Percentiles rank a stretch among this genome's conserved stretches.
Conservation (phyloP, 1,140 invertebrate genomes). For the Cherax quadricarinatus region DNA sequence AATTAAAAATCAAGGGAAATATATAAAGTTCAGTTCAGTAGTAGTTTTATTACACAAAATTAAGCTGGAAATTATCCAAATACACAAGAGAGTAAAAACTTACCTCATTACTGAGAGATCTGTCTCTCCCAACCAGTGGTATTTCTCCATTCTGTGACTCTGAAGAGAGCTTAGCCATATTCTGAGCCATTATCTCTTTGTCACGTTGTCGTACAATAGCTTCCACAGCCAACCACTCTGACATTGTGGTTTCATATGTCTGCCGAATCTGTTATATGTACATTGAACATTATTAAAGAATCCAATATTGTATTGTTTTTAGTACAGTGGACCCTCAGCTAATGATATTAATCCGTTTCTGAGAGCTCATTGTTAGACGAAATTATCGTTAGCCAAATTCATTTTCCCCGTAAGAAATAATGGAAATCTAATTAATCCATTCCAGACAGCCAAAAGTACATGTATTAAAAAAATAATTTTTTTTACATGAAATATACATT, state of each 20-base stretch:
- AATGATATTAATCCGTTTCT: too few relatives aligned
- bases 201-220: conserved; percentile 92
- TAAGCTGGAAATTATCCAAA: neutral
- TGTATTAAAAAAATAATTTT: too few relatives aligned
- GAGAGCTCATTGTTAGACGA: too few relatives aligned
- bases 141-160: conserved; percentile 75
- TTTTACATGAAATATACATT: too few relatives aligned
- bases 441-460: too few relatives aligned
- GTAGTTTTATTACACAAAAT: too few relatives aligned
- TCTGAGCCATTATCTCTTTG: conserved; percentile 82
- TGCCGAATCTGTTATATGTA: conserved; percentile 79
- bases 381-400: too few relatives aligned
- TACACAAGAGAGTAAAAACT: neutral
- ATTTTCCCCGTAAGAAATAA: too few relatives aligned
- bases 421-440: too few relatives aligned
- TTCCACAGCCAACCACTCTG: conserved; percentile 95
- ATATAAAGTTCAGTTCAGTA: neutral
- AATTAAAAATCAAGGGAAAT: neutral
- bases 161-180: conserved; percentile 80
- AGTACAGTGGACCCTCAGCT: too few relatives aligned
- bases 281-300: neutral
- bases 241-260: conserved; percentile 92
- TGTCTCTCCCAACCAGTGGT: conserved; percentile 61
- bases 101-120: conserved; percentile 81
- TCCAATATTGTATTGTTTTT: too few relatives aligned